phyloP scores from a whole-genome alignment of 64 coral and sea anemone species.

The Hydrozoanthus tunicans region DNA sequence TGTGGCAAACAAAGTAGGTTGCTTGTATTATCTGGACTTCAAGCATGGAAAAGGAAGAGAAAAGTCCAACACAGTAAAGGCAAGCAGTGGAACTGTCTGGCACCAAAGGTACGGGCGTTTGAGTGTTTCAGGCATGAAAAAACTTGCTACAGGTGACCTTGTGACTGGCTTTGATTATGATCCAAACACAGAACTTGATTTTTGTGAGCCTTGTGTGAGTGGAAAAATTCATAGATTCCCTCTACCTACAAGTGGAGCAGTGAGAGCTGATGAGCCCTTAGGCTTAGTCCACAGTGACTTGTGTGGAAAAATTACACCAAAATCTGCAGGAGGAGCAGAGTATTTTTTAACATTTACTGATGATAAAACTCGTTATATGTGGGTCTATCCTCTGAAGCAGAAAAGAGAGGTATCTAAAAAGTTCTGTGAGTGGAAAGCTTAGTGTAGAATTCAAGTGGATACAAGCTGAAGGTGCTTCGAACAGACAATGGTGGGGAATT shows the following conservation, averaged over 20 bases:
- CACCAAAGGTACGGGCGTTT: no score
- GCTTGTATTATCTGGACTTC: no score
- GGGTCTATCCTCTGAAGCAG: neutral
- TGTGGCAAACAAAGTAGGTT: no score
- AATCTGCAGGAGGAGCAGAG: neutral
- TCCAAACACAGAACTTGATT: neutral
- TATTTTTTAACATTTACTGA: neutral
- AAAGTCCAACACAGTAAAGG: no score
- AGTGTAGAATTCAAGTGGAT: neutral
- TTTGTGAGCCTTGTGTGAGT: slow-evolving; percentile 38
- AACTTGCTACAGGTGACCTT: no score
- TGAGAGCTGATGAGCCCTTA: neutral
- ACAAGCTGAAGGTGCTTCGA: neutral
- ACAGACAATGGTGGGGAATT: neutral
- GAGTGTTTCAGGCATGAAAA: no score
- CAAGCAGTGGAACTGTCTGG: no score
- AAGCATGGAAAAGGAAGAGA: no score
- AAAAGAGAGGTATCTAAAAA: neutral
- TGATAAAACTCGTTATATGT: neutral
- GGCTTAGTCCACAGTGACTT: slow-evolving; percentile 50
- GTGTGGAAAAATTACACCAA: slow-evolving; percentile 34
- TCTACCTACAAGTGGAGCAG: slow-evolving; percentile 29
- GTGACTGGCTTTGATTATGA: no score
- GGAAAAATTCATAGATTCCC: slow-evolving; percentile 55
- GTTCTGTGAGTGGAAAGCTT: neutral